Percentiles rank a stretch among this genome's conserved stretches.
Evolutionary conservation across 2,797 vertebrate species (phyloP).

Genomic region (Chaunax sp.): DNA sequence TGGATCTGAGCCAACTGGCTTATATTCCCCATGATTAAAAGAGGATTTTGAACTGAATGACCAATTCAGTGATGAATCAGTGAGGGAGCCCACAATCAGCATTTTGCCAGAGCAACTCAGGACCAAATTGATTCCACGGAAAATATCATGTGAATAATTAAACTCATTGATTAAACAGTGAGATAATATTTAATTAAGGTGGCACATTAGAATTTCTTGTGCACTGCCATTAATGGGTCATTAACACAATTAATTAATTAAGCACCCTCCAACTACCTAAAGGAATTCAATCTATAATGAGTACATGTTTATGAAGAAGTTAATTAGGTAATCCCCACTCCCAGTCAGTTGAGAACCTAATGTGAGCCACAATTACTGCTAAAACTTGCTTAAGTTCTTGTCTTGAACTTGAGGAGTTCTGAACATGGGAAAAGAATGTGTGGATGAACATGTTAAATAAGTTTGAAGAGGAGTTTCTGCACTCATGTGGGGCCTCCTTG

Average conservation of each 20-base stretch:
- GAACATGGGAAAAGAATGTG: constrained; percentile 15
- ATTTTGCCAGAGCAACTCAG: constrained; percentile 66
- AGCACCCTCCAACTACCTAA: constrained; percentile 81
- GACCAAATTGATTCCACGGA: constrained; percentile 81
- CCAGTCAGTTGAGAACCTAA: constrained; percentile 63
- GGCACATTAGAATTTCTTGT: constrained; percentile 83
- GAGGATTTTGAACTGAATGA: constrained; percentile 78
- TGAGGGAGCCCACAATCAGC: constrained; percentile 68
- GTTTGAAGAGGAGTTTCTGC: constrained; percentile 3
- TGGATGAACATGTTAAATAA: constrained; percentile 10
- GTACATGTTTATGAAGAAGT: constrained; percentile 83
- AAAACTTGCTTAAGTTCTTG: constrained; percentile 61
- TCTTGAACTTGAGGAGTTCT: constrained; percentile 36
- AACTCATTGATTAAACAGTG: constrained; percentile 86
- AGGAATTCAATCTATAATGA: constrained; percentile 84
- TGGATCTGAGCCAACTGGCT: constrained; percentile 76
- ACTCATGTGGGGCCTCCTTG: not conserved
- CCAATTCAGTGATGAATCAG: constrained; percentile 78
- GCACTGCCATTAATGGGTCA: constrained; percentile 82
- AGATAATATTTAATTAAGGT: constrained; percentile 89
- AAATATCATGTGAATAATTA: constrained; percentile 88
- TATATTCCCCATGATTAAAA: constrained; percentile 75
- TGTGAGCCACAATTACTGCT: constrained; percentile 64
- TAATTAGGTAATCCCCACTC: constrained; percentile 80
- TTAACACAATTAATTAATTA: constrained; percentile 89